Conservation (phyloP, 2,113 vertebrate species). For the Podarcis cretensis region DNA sequence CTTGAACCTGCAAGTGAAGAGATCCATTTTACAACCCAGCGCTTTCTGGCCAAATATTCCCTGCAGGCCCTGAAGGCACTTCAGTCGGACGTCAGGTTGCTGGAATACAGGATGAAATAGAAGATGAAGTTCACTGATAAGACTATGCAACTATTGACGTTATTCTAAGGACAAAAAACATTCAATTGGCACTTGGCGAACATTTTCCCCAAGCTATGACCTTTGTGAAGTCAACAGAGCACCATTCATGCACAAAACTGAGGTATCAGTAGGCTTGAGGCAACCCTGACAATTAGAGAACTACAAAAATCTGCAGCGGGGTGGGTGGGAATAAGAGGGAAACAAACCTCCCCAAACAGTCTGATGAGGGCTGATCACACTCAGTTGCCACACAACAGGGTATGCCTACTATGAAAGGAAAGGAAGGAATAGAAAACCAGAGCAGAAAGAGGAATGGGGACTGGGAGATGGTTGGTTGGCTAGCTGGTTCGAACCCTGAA, state of each 20-base stretch:
- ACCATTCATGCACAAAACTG: background rate
- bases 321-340: no score
- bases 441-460: no score
- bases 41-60: slow-evolving; percentile 82
- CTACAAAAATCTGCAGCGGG: background rate
- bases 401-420: no score
- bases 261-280: background rate
- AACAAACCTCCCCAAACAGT: no score
- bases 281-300: no score
- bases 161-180: background rate
- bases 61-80: slow-evolving; percentile 85
- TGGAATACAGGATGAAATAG: slow-evolving; percentile 59
- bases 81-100: slow-evolving; percentile 88
- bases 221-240: background rate
- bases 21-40: slow-evolving; percentile 84
- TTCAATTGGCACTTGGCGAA: background rate
- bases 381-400: no score
- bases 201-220: background rate
- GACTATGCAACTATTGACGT: background rate
- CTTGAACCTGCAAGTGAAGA: slow-evolving; percentile 92
- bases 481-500: no score
- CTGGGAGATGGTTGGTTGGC: no score
- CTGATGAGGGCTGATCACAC: no score
- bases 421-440: no score
- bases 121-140: background rate